Evolutionary conservation across 2,797 vertebrate genomes (phyloP).

Genomic region (Scolopax rusticola): DNA sequence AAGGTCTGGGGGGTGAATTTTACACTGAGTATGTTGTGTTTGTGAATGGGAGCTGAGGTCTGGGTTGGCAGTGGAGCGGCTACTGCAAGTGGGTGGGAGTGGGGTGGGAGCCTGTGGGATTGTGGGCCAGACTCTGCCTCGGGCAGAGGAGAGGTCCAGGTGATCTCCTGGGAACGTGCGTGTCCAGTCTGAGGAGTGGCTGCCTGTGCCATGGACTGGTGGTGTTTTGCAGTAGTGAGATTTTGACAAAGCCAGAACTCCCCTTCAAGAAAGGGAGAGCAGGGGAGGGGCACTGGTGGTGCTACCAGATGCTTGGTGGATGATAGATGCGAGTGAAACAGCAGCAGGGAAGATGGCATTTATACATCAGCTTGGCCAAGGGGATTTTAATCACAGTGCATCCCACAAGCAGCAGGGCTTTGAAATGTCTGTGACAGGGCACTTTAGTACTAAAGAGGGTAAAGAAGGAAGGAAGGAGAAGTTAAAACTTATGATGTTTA

Average conservation of each 20-base stretch:
- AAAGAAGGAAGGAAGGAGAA: not conserved
- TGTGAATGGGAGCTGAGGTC: not conserved
- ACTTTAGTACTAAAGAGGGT: not conserved
- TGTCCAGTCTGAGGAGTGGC: fast-evolving
- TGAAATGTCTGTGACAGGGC: fast-evolving
- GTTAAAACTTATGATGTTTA: fast-evolving
- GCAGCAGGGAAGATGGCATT: not conserved
- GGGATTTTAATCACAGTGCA: fast-evolving
- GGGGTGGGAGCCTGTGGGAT: fast-evolving
- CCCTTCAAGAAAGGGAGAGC: not conserved
- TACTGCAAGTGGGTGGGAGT: not conserved
- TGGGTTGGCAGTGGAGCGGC: not conserved
- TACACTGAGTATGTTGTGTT: fast-evolving
- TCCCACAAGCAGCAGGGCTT: not conserved
- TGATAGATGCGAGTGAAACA: not conserved
- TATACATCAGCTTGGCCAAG: not conserved
- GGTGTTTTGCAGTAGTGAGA: not conserved
- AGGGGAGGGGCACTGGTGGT: not conserved
- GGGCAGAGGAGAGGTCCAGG: not conserved
- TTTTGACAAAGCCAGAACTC: not conserved
- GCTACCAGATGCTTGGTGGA: not conserved
- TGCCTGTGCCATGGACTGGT: fast-evolving
- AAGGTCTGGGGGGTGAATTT: not conserved
- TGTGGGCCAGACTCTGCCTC: not conserved
- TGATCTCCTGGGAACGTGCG: fast-evolving